phyloP scores from a whole-genome alignment of 2,888 invertebrate genomes.

The Ramazzottius varieornatus region DNA sequence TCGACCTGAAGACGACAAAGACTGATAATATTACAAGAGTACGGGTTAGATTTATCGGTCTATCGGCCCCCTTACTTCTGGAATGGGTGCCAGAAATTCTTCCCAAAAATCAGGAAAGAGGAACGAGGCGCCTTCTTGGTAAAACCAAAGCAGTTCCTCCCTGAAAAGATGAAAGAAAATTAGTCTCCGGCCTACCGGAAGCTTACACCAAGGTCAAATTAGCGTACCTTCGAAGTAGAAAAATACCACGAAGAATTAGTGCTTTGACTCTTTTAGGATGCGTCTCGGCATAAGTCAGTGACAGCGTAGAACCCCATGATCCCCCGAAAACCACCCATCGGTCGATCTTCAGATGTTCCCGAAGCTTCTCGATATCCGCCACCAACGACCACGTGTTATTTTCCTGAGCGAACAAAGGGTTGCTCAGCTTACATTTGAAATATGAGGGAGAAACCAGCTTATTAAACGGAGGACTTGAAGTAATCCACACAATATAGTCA shows the following conservation, averaged over 20 bases:
- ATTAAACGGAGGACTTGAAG: not conserved
- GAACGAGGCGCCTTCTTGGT: constrained; percentile 17
- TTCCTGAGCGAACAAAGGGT: constrained; percentile 13
- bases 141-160: constrained; percentile 17
- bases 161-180: constrained; percentile 11
- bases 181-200: too few relatives aligned
- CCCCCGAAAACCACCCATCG: constrained; percentile 21
- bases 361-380: constrained; percentile 18
- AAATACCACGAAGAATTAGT: constrained; percentile 18
- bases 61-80: constrained; percentile 14
- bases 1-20: constrained; percentile 12
- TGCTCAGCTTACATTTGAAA: too few relatives aligned
- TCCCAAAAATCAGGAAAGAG: constrained; percentile 19
- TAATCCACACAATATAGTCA: not conserved
- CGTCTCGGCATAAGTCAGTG: constrained; percentile 16
- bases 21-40: not conserved
- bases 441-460: not conserved
- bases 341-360: constrained; percentile 15
- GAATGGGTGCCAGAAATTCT: constrained; percentile 15
- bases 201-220: too few relatives aligned
- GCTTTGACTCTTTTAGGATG: constrained; percentile 17
- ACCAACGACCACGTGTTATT: constrained; percentile 20
- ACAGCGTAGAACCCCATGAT: constrained; percentile 19
- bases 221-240: constrained; percentile 14
- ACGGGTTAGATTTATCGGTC: too few relatives aligned